A percentile compares a stretch with the other conserved stretches of the same genome.
Evolutionary conservation across 2,113 vertebrate genomes (phyloP).

Genomic region (Sisor rabdophorus): DNA sequence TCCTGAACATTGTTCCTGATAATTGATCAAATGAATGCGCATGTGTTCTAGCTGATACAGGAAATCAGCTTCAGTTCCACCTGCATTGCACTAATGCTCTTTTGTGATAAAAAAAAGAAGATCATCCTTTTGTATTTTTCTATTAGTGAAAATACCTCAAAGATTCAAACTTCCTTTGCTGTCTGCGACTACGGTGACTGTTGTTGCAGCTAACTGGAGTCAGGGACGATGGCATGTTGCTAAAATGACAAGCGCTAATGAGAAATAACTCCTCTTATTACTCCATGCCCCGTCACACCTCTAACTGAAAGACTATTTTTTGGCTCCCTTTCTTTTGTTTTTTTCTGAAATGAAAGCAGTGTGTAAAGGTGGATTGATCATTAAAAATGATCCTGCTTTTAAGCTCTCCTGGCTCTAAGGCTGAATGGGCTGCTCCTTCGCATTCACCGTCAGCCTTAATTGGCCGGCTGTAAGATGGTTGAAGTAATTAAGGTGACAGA

Average conservation of each 20-base stretch:
- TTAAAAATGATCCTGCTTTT: conserved; percentile 44
- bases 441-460: conserved; percentile 49
- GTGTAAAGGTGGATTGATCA: conserved; percentile 52
- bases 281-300: conserved; percentile 41
- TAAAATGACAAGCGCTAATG: conserved; percentile 46
- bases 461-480: conserved; percentile 51
- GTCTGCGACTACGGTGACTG: conserved; percentile 23
- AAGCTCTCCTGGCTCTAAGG: conserved; percentile 37
- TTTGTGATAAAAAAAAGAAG: background rate
- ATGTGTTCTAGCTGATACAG: background rate
- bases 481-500: conserved; percentile 54
- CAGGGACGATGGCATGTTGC: conserved; percentile 29
- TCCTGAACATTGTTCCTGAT: background rate
- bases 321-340: background rate
- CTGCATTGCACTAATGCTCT: conserved; percentile 16
- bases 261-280: conserved; percentile 49
- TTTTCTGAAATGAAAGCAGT: conserved; percentile 19
- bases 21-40: conserved; percentile 2
- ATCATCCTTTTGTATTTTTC: background rate
- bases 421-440: conserved; percentile 37
- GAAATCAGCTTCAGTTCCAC: conserved; percentile 2
- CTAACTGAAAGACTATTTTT: conserved; percentile 38
- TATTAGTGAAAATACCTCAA: conserved; percentile 24
- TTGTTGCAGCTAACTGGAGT: conserved; percentile 37
- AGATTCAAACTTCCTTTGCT: conserved; percentile 33